Evolutionary conservation across 1,140 invertebrate species (phyloP), one percentile per base, ranked within the genome.

Genomic region (Phthorimaea operculella): DNA sequence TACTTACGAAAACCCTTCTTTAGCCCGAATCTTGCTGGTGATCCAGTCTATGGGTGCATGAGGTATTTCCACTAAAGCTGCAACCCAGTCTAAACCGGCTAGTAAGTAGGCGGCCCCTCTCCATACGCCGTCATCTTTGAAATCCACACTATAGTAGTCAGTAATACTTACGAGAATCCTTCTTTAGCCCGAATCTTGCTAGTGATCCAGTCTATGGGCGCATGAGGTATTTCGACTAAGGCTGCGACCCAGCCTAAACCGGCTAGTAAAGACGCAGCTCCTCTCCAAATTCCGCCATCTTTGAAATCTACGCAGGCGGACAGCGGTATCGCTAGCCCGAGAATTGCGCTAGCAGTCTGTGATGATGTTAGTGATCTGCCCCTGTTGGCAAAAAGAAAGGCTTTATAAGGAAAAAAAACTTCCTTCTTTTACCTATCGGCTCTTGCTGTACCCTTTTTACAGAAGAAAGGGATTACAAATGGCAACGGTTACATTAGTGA

Each of bases 361-460:
- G 64, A 55, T 0, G 72, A 74, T 34, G 79, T 82, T 52, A 78
- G 58, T n/a, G 75, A 79, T 1, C 66, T 51, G n/a, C 79, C 79
- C 74, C 77, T 80, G 67, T 11, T 21, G 12, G 18, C 11, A 36
- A 2, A n/a, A 47, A 36, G 5, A n/a, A 47, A 9, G 44, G 2
- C 8, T 45, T 45, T 45, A 34, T 11, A 34, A n/a, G n/a, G n/a
- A n/a, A n/a, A n/a, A n/a, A n/a, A n/a, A n/a, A n/a, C n/a, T n/a
- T n/a, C n/a, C n/a, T n/a, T n/a, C n/a, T n/a, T n/a, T n/a, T n/a
- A n/a, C n/a, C n/a, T n/a, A n/a, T n/a, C n/a, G n/a, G n/a, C n/a
- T n/a, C n/a, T n/a, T n/a, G n/a, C n/a, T n/a, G n/a, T n/a, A n/a
- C n/a, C n/a, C n/a, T n/a, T n/a, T n/a, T n/a, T n/a, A n/a, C n/a